Conservation (phyloP, 1,140 invertebrate genomes). For the Odontomachus brunneus region DNA sequence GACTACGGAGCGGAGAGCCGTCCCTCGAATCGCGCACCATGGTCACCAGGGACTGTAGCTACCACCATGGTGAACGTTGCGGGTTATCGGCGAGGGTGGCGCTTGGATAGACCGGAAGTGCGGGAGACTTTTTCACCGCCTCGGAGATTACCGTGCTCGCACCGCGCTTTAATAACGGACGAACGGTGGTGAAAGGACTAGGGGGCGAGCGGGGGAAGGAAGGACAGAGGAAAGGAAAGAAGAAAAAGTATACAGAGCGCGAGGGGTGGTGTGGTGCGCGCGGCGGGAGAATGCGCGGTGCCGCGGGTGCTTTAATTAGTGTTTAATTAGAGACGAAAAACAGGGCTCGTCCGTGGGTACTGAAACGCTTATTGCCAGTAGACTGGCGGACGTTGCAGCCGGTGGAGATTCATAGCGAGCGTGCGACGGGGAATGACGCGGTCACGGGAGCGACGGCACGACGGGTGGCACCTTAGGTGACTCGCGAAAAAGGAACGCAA, state of each 20-base stretch:
- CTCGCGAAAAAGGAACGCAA: constrained; percentile 3
- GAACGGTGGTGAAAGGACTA: background rate
- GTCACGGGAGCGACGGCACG: background rate
- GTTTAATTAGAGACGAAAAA: constrained; percentile 67
- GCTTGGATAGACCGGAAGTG: constrained; percentile 63
- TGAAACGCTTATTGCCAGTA: constrained; percentile 20
- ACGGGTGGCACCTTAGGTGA: background rate
- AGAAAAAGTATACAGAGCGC: background rate
- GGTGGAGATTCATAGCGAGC: background rate
- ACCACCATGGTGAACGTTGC: constrained; percentile 60
- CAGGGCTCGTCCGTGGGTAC: background rate
- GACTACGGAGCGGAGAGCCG: background rate
- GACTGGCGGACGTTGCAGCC: background rate
- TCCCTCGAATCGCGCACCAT: background rate
- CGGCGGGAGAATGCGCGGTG: constrained; percentile 10
- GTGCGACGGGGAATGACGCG: constrained; percentile 20
- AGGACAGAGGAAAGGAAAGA: background rate
- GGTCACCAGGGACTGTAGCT: constrained; percentile 37
- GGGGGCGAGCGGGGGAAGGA: constrained; percentile 10
- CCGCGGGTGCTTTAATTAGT: constrained; percentile 65
- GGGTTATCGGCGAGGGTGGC: constrained; percentile 64
- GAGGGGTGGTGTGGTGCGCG: background rate
- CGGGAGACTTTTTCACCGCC: constrained; percentile 45
- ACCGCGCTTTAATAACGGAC: constrained; percentile 60
- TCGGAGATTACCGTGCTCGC: constrained; percentile 22